These are phyloP conservation scores for Brachionus manjavacas DNA, from an alignment of 1,140 invertebrate species.

Conservation along the genomic window DNA sequence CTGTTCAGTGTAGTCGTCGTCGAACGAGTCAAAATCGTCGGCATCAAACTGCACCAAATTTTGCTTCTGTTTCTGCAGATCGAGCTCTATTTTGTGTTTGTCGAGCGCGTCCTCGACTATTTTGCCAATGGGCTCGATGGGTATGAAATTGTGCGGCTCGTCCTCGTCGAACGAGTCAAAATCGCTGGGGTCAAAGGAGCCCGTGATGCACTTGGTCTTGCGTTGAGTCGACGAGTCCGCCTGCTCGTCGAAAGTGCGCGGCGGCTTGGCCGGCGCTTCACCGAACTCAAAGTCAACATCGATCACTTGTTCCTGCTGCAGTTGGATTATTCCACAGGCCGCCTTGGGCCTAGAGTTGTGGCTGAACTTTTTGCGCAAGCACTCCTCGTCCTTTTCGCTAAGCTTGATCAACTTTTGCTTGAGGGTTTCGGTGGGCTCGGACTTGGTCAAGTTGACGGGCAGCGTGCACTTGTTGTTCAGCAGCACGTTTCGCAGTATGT, in stretches of 20 bases:
- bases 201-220: neutral
- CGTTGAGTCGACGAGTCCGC: neutral
- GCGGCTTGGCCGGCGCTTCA: neutral
- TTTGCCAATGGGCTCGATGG: neutral
- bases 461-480: neutral
- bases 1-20: neutral
- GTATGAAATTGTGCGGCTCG: neutral
- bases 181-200: conserved; percentile 21
- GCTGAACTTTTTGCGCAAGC: neutral
- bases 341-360: neutral
- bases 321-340: neutral
- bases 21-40: conserved; percentile 40
- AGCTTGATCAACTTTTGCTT: neutral
- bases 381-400: conserved; percentile 15
- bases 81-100: neutral
- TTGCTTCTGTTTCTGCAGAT: neutral
- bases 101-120: neutral
- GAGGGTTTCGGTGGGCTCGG: neutral
- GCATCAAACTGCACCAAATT: conserved; percentile 35
- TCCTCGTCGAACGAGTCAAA: conserved; percentile 39
- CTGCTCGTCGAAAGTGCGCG: neutral
- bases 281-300: neutral
- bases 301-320: neutral
- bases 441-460: neutral
- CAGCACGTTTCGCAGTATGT: conserved; percentile 16